Base-by-base conservation (phyloP, 2,113 vertebrate genomes). In the Theristicus caerulescens region DNA sequence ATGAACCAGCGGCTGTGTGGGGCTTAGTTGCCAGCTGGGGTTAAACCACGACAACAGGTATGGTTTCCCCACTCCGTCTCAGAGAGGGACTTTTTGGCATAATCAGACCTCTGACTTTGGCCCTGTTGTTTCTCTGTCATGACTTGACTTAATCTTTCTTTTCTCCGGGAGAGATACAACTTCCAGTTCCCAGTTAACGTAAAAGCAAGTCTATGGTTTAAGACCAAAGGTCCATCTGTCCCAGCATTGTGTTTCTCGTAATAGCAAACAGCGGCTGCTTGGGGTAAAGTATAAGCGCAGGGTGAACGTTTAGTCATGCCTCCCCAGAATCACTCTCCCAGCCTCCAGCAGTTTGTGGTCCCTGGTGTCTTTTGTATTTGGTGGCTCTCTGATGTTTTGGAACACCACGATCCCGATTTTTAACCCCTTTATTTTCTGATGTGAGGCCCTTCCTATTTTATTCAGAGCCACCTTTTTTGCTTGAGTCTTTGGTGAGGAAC, bases 201-300 rank as follows among this genome's bases (percentile, higher is more conserved):
- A 61, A n/a, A 93, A 93, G 32, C 67, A 73, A 26, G 31, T 18
- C 29, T 88, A 1, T 22, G 11, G 14, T 72, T 83, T 83, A 59
- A 89, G 49, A 61, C 14, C 36, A 49, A 73, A 62, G 25, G 19
- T 76, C 49, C 4, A 0, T 72, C 40, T 77, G 36, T 47, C 89
- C 82, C 16, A 31, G 21, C 8, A 18, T 61, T 2, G 0, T 54
- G 24, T 58, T 40, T 78, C 58, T 93, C 1, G 0, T 42, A n/a
- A 38, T n/a, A 47, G 11, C 20, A 17, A 86, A 40, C 36, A 81
- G 49, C 46, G 81, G 36, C 69, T 81, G 27, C 22, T 11, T 72
- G 34, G 59, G n/a, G 49, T 77, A 73, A 44, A 52, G 36, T n/a
- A 2, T 25, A 65, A 86, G 9, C 11, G 2, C 0, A 0, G 18